Conservation (phyloP, 2,888 invertebrate genomes). For the Agapetus fuscipes region DNA sequence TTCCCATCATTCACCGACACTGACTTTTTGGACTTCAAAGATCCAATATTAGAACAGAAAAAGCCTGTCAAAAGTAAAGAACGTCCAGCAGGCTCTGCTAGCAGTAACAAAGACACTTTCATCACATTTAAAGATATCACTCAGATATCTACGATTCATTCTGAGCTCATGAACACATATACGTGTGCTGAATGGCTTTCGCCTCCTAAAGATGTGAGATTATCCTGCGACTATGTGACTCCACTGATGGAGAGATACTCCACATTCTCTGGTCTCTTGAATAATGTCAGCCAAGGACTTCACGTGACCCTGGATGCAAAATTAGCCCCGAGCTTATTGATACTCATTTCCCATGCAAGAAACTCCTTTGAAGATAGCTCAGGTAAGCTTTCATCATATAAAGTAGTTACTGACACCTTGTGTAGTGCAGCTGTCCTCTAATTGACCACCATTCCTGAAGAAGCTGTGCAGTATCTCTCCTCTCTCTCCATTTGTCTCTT, state of each 20-base stretch:
- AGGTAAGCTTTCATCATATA: constrained; percentile 8
- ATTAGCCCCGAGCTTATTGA: constrained; percentile 47
- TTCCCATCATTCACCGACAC: constrained; percentile 59
- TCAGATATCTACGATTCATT: constrained; percentile 52
- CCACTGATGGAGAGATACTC: constrained; percentile 51
- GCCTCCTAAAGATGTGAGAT: constrained; percentile 31
- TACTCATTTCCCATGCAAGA: constrained; percentile 45
- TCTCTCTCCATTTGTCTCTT: too few relatives aligned
- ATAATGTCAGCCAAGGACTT: constrained; percentile 41
- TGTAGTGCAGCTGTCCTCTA: not conserved
- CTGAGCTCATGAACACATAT: constrained; percentile 46
- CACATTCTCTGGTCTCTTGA: constrained; percentile 45
- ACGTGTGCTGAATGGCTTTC: constrained; percentile 52
- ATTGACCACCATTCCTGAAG: too few relatives aligned
- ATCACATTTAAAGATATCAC: constrained; percentile 47
- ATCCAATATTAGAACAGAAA: constrained; percentile 37
- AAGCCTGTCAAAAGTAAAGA: constrained; percentile 17
- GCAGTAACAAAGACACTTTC: constrained; percentile 25
- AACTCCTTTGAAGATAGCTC: constrained; percentile 32
- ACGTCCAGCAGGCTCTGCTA: constrained; percentile 17
- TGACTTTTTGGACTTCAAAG: constrained; percentile 62
- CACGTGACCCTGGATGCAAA: constrained; percentile 44
- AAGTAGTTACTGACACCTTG: constrained; percentile 24
- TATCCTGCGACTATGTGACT: constrained; percentile 33
- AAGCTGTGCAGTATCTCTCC: too few relatives aligned